Evolutionary conservation across 1,140 invertebrate species (phyloP).

Genomic region (Drosophila ironensis): DNA sequence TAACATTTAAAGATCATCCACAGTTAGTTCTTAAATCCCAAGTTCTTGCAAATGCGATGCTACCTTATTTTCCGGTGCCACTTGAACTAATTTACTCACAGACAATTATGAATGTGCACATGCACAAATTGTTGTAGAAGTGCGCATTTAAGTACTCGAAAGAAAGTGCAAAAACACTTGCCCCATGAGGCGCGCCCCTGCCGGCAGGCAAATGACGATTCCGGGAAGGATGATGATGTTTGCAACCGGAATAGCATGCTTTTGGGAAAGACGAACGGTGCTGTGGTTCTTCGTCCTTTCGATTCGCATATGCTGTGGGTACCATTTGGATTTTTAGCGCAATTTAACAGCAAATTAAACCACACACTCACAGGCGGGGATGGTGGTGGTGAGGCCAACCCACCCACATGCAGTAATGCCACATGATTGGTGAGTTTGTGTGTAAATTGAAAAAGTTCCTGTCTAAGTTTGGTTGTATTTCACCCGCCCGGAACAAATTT

Average conservation of each 20-base stretch:
- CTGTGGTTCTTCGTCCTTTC: background rate
- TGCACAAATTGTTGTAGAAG: slow-evolving; percentile 39
- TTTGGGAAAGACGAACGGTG: background rate
- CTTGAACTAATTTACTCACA: slow-evolving; percentile 53
- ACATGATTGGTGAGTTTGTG: slow-evolving; percentile 50
- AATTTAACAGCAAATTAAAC: slow-evolving; percentile 80
- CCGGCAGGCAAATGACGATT: slow-evolving; percentile 3
- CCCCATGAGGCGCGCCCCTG: background rate
- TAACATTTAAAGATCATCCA: too few relatives aligned
- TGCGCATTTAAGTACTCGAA: slow-evolving; percentile 36
- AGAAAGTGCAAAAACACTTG: slow-evolving; percentile 25
- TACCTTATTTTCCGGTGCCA: slow-evolving; percentile 1
- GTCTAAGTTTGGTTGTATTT: slow-evolving; percentile 63
- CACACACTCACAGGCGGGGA: slow-evolving; percentile 34
- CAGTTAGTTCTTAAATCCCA: background rate
- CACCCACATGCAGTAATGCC: slow-evolving; percentile 31
- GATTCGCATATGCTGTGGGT: slow-evolving; percentile 28
- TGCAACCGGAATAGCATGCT: background rate
- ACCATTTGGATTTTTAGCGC: slow-evolving; percentile 64
- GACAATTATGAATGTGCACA: slow-evolving; percentile 56
- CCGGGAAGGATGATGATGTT: slow-evolving; percentile 11
- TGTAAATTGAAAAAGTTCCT: slow-evolving; percentile 76
- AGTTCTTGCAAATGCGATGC: background rate
- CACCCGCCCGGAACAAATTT: slow-evolving; percentile 54
- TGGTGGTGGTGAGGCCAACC: too few relatives aligned